A percentile compares a stretch with the other conserved stretches of the same genome.
These are phyloP conservation scores for Tyrophagus putrescentiae DNA, from an alignment of 1,140 invertebrate species.

Conservation along the genomic window DNA sequence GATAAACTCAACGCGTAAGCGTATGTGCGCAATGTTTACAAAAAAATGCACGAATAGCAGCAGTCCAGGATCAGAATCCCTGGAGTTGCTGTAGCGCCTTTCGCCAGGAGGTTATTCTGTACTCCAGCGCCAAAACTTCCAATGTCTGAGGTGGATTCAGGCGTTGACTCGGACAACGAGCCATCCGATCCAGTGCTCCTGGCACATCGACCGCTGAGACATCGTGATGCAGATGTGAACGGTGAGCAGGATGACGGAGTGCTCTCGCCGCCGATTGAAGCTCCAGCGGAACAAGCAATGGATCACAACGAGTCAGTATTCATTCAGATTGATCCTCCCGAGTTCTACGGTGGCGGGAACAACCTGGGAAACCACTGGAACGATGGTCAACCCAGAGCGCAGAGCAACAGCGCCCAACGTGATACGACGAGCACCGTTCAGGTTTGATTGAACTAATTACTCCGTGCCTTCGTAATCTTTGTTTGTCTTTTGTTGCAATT, in stretches of 20 bases:
- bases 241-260: slow-evolving; percentile 1
- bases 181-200: slow-evolving; percentile 23
- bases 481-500: background rate
- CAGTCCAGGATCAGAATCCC: no score
- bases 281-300: background rate
- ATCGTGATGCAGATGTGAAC: slow-evolving; percentile 15
- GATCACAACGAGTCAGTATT: background rate
- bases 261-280: background rate
- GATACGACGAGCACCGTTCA: background rate
- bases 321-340: background rate
- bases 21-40: no score
- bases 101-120: no score
- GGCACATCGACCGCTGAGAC: slow-evolving; percentile 23
- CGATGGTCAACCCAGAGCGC: background rate
- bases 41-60: no score
- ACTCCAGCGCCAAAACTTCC: no score
- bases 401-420: background rate
- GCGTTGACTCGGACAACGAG: slow-evolving; percentile 25
- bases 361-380: background rate
- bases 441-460: background rate
- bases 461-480: background rate
- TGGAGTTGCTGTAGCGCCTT: no score
- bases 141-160: slow-evolving; percentile 26
- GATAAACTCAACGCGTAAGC: no score
- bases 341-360: background rate